Conservation (phyloP, 2,113 vertebrate species). For the Cairina moschata region DNA sequence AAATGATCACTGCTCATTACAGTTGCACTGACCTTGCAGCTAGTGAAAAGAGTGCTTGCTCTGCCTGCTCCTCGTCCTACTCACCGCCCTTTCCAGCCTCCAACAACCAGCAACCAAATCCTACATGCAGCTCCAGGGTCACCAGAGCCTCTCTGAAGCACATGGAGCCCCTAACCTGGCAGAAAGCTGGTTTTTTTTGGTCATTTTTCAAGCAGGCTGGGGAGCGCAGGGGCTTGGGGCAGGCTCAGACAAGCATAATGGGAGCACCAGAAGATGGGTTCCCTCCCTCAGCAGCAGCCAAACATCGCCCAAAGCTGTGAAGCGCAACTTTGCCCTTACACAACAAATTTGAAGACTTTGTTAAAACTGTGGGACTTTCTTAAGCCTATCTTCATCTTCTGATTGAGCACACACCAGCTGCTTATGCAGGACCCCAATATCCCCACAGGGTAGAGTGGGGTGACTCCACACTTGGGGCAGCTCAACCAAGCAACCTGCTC, state of each 20-base stretch:
- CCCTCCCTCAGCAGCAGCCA: background rate
- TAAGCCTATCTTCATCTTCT: background rate
- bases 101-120: background rate
- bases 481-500: fast-evolving
- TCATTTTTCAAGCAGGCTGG: background rate
- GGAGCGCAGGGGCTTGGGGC: background rate
- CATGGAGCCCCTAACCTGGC: background rate
- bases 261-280: fast-evolving
- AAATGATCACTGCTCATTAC: background rate
- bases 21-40: background rate
- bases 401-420: background rate
- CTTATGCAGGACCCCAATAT: fast-evolving
- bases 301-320: background rate
- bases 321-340: background rate
- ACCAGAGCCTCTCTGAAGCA: background rate
- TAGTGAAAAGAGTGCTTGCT: background rate
- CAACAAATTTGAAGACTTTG: background rate
- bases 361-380: background rate
- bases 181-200: background rate
- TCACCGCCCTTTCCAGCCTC: background rate
- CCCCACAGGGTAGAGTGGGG: fast-evolving
- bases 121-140: background rate
- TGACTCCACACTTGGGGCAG: fast-evolving
- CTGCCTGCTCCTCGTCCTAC: background rate
- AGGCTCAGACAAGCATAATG: background rate